Percentiles rank a stretch among this genome's conserved stretches.
phyloP scores from a whole-genome alignment of 2,113 vertebrate species.

The Tyrannus savana region DNA sequence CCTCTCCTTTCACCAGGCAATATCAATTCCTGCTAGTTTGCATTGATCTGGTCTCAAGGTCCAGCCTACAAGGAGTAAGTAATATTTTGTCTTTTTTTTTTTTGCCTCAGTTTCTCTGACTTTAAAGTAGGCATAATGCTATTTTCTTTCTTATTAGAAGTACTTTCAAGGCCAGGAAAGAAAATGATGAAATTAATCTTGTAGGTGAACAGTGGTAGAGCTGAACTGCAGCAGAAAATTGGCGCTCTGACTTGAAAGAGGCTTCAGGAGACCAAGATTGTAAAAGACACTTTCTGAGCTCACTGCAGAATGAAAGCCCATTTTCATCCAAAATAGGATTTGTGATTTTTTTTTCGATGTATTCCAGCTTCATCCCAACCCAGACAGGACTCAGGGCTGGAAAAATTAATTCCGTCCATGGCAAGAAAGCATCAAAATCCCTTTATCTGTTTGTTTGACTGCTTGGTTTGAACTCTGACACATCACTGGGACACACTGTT shows the following conservation, averaged over 20 bases:
- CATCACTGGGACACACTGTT: fast-evolving
- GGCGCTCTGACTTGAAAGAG: not conserved
- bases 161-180: not conserved
- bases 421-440: not conserved
- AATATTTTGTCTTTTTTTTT: not conserved
- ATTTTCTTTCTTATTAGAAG: not conserved
- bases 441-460: not conserved
- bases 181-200: not conserved
- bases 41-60: not conserved
- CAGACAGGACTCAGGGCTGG: not conserved
- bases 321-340: not conserved
- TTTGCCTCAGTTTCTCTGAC: not conserved
- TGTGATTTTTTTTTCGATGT: not conserved
- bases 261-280: not conserved
- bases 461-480: not conserved
- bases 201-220: not conserved
- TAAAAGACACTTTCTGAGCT: not conserved
- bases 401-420: not conserved
- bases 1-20: not conserved
- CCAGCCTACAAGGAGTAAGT: not conserved
- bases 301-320: not conserved
- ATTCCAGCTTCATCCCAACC: not conserved
- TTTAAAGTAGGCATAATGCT: not conserved
- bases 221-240: not conserved
- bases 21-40: not conserved